Base-by-base conservation (phyloP, 2,113 vertebrate species). In the Monopterus albus region DNA sequence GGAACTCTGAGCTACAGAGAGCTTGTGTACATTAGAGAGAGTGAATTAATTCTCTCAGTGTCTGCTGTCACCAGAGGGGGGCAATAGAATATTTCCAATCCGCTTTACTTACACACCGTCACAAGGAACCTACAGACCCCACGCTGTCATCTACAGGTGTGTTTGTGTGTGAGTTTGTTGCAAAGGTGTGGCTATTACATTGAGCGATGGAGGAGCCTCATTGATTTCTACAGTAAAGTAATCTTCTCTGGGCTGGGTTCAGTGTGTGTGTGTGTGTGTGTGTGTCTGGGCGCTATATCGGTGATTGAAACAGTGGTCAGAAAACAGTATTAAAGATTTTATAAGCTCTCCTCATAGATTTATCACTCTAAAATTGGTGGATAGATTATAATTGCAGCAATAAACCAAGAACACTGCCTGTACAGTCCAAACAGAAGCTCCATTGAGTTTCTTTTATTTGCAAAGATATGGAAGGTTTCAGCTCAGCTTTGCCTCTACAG, bases 211-310 rank as follows among this genome's bases (percentile, higher is more conserved):
- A 88, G 83, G 73, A 50, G 43, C 61, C 76, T 87, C 78, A 91
- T 89, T 91, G 89, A 89, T 90, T 87, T 90, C 76, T 83, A 88
- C 87, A 85, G 85, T 83, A 71, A 82, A 90, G 87, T 89, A 89
- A 89, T 91, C 87, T 87, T 87, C 83, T 84, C 73, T 60, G 47
- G 21, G 56, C 72, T 66, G 29, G 47, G 35, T 25, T 84, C 25
- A 25, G 17, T 65, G 33, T 38, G 17, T 62, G 35, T 31, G 49
- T 42, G 40, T 26, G 35, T 52, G 47, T 57, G 49, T 75, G 25
- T 55, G 31, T 64, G 63, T 39, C 31, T 53, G 46, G 38, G 38
- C 50, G 69, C 23, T 31, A 17, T 28, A 70, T 77, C 10, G 23
- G 56, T 83, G 71, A 90, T 86, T 81, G 77, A 84, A 86, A 76